These are phyloP conservation scores for Drosophila albomicans DNA, from an alignment of 1,140 invertebrate species.

Conservation along the genomic window DNA sequence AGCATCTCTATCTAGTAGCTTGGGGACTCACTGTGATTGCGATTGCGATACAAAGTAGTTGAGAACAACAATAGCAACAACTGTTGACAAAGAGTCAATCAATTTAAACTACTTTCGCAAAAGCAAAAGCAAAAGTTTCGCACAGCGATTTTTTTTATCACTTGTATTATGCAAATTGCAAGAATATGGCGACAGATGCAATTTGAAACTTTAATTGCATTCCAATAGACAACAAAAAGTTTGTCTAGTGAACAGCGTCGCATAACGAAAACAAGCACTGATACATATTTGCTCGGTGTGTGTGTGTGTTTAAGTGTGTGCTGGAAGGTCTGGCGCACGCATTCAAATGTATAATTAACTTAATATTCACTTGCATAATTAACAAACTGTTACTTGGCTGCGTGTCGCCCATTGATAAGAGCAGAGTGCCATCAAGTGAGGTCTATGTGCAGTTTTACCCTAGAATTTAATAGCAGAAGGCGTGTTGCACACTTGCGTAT, in stretches of 20 bases:
- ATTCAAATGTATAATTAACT: slow-evolving; percentile 36
- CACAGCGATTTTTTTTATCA: slow-evolving; percentile 46
- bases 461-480: not conserved
- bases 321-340: slow-evolving; percentile 17
- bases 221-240: slow-evolving; percentile 56
- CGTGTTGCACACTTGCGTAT: not conserved
- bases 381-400: slow-evolving; percentile 37
- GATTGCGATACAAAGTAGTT: slow-evolving; percentile 14
- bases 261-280: slow-evolving; percentile 1
- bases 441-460: not conserved
- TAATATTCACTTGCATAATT: slow-evolving; percentile 49
- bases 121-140: slow-evolving; percentile 27
- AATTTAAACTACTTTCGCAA: slow-evolving; percentile 36
- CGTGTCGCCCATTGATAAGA: slow-evolving; percentile 47
- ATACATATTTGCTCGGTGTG: slow-evolving; percentile 5
- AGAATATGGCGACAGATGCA: slow-evolving; percentile 57
- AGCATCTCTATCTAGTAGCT: not conserved
- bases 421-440: not conserved
- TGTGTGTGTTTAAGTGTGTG: slow-evolving; percentile 25
- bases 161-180: slow-evolving; percentile 65
- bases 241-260: slow-evolving; percentile 6
- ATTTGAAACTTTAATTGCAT: slow-evolving; percentile 78
- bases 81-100: slow-evolving; percentile 45
- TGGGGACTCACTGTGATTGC: not conserved
- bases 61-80: slow-evolving; percentile 37